Percentiles rank a stretch among this genome's conserved stretches.
Conservation (phyloP, 1,140 invertebrate genomes). For the Diabrotica undecimpunctata region DNA sequence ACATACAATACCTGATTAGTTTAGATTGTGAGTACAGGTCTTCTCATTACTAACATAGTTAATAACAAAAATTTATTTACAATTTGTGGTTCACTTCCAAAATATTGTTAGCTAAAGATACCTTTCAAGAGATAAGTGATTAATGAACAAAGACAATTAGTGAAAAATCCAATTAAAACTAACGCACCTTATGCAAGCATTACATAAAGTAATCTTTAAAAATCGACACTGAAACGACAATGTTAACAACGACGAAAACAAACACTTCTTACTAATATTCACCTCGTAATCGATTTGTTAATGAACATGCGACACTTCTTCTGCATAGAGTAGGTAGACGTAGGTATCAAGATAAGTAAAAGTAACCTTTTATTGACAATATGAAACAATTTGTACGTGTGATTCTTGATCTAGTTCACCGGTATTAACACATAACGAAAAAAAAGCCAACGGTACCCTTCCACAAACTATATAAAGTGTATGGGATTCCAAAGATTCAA, state of each 20-base stretch:
- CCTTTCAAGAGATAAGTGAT: too few species aligned
- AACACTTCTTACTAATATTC: not conserved
- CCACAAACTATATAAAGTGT: conserved; percentile 23
- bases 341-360: conserved; percentile 4
- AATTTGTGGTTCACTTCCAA: too few species aligned
- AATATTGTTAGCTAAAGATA: too few species aligned
- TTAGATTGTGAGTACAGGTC: too few species aligned
- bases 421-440: conserved; percentile 24
- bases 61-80: too few species aligned
- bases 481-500: conserved; percentile 15
- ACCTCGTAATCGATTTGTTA: not conserved
- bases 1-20: too few species aligned
- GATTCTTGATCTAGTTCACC: conserved; percentile 26
- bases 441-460: conserved; percentile 20
- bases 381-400: conserved; percentile 13
- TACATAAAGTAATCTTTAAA: too few species aligned
- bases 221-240: not conserved
- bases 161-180: too few species aligned
- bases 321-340: not conserved
- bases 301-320: not conserved
- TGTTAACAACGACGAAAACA: not conserved
- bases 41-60: too few species aligned
- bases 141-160: too few species aligned
- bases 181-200: too few species aligned
- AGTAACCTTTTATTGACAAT: conserved; percentile 2